These are phyloP conservation scores for Calliopum simillimum DNA, from an alignment of 2,888 invertebrate genomes.

Conservation along the genomic window DNA sequence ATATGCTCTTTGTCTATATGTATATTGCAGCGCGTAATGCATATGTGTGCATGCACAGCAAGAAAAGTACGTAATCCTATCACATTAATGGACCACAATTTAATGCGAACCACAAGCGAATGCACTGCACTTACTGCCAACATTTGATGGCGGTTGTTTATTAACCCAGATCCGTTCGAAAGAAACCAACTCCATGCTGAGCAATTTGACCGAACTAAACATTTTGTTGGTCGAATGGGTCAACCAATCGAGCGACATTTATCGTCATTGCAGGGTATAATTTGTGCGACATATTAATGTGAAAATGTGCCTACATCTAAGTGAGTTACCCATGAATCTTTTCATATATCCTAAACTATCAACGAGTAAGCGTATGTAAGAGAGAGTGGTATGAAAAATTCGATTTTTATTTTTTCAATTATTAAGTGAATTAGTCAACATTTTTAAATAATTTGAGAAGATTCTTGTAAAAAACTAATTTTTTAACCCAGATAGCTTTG, in stretches of 20 bases:
- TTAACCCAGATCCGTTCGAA: conserved; percentile 18
- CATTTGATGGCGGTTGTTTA: conserved; percentile 16
- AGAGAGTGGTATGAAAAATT: no score
- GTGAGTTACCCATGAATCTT: no score
- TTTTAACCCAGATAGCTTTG: no score
- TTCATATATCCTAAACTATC: no score
- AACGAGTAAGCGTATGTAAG: no score
- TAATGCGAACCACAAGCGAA: conserved; percentile 12
- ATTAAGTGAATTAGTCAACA: no score
- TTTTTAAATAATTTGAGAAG: no score
- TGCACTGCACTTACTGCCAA: not conserved
- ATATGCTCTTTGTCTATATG: no score
- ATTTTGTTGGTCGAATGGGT: not conserved
- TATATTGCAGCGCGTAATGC: no score
- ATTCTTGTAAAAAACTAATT: no score
- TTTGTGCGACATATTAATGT: conserved; percentile 25
- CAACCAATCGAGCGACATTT: not conserved
- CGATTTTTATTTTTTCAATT: no score
- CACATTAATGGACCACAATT: conserved; percentile 18
- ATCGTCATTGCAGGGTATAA: conserved; percentile 19
- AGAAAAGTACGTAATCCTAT: conserved; percentile 1
- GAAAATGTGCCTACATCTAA: conserved; percentile 3
- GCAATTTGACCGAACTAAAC: not conserved
- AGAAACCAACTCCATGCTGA: not conserved
- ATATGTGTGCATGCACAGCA: not conserved